Evolutionary conservation across 2,888 invertebrate genomes (phyloP), one percentile per base, ranked within the genome.

Genomic region (Volucella inanis): DNA sequence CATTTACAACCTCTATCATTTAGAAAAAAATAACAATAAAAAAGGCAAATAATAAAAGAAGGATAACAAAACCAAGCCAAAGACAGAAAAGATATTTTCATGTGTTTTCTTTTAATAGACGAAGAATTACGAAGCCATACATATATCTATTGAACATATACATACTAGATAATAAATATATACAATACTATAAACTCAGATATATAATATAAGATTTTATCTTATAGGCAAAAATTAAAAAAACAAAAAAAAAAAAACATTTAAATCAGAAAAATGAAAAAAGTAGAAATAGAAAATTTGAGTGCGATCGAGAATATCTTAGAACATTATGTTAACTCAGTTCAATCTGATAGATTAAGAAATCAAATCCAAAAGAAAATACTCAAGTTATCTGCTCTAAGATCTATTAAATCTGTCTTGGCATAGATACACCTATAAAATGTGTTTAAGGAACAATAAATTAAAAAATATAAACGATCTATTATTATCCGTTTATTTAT

Each of bases 1-100:
- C 75, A 61, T 76, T 59, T 76, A 61, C 61, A 71, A 71, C 49
- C 39, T 43, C 61, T 71, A 47, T 68, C 59, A 68, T 68, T 52
- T 61, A 68, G 68, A 61, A 54, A 67, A 76, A 45, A 15, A 50
- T 14, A 59, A 52, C 3, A 14, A 52, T n/a, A 52, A 18, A 52
- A 52, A 52, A 18, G 15, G 14, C 14, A 52, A 52, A n/a, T 14
- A 3, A 52, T 22, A 22, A 22, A 22, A 22, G 1, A 2, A 22
- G 18, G 3, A 22, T 2, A 22, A 22, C 18, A 22, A 22, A 22
- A 22, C 18, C 18, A 22, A 2, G 18, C 2, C 18, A 22, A 22
- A 22, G 18, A 22, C 18, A 22, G 18, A 22, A 22, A n/a, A 12
- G 14, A 31, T 52, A 52, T 76, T 45, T 59, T 61, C 61, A 47